Evolutionary conservation across 2,113 vertebrate species (phyloP), one percentile per base, ranked within the genome.

Genomic region (Nycticebus coucang): DNA sequence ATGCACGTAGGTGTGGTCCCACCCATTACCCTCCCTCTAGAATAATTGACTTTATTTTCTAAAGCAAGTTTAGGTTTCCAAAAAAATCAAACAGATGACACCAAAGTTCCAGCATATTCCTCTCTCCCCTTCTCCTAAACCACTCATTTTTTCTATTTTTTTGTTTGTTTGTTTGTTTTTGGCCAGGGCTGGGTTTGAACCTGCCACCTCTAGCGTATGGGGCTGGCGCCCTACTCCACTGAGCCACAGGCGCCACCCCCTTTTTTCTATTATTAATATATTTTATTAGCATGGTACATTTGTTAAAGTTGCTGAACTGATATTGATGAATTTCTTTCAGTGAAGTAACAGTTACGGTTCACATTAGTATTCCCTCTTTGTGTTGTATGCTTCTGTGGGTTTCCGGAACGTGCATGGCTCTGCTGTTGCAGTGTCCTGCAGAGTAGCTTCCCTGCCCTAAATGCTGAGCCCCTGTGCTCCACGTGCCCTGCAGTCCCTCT

Each of bases 371-470:
- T 53, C 8, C 4, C n/a, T 17, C 28, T 84, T 50, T 78, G 28
- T 53, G 35, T 28, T 11, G 8, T 14, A 28, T 21, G 50, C 7
- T 28, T 89, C 1, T n/a, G 2, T 4, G 22, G 30, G 17, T 37
- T 68, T 41, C 69, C 53, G 88, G 57, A 57, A 53, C 5, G 1
- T 14, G 12, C 45, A 6, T 0, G 1, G 3, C 11, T 21, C 14
- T 0, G 1, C 9, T 11, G 0, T 62, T 57, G 2, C 2, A 1
- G 24, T 1, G 0, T 17, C 59, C 53, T 0, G 45, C 8, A 60
- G 28, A 35, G 2, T 1, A 11, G 4, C 2, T 13, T 28, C 41
- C 21, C 0, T 6, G n/a, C 30, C 45, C 12, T 1, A 9, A 64
- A 28, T 18, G 26, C 41, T 64, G 28, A 64, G 26, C 62, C 24